Base-by-base conservation (phyloP, 2,888 invertebrate genomes). In the Parnassius smintheus region DNA sequence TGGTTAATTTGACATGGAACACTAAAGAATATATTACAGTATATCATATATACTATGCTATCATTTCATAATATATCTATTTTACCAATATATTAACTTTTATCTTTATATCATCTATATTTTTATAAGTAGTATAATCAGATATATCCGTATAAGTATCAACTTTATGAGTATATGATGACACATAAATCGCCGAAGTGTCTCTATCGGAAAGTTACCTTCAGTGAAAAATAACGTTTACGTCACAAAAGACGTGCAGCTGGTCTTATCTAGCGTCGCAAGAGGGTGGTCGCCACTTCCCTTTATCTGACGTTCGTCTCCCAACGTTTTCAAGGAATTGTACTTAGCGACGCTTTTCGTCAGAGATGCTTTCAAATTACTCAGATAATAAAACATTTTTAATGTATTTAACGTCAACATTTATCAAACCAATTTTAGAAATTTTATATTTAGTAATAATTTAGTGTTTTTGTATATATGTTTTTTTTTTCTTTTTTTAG, bases 231-330 rank as follows among this genome's bases (percentile, higher is more conserved):
- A 65, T 65, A 65, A 56, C 65, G 56, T 61, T 56, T 62, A 52
- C 52, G 51, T 55, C 35, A 54, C 59, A 55, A 56, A 65, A 63
- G 63, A 61, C 63, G 59, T 61, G 57, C 56, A 62, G 49, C 53
- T 59, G 50, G 51, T 56, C 69, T 65, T 65, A 67, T 65, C 67
- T 65, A 59, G 61, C 62, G 62, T 46, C 59, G 65, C 56, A 64
- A 64, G 61, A 62, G 66, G 61, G 63, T 64, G 62, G 61, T 59
- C 65, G 66, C 67, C 69, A 69, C 68, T 66, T 65, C 64, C 64
- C 65, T 66, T 67, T 69, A 69, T 69, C 68, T 66, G 62, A 58
- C 61, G 62, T 58, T 50, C 44, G 63, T 56, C 49, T 63, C 65
- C 44, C 56, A 59, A 59, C 61, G 56, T 51, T 56, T 58, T 57